phyloP scores from a whole-genome alignment of 1,140 invertebrate genomes.

The Drosophila prosaltans region DNA sequence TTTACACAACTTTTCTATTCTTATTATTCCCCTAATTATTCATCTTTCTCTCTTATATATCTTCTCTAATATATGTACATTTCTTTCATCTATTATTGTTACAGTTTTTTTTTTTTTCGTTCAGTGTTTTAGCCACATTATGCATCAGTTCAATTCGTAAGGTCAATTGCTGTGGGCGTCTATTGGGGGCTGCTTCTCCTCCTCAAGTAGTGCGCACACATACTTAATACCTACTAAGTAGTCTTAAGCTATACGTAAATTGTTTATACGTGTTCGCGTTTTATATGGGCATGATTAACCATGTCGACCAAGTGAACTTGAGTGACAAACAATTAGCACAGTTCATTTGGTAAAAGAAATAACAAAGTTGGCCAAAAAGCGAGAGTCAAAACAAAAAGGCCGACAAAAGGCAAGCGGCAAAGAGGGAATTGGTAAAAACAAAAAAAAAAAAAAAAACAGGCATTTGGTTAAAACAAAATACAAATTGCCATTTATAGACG shows the following conservation, averaged over 20 bases:
- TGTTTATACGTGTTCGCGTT: slow-evolving; percentile 64
- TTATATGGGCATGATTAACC: slow-evolving; percentile 61
- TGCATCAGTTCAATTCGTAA: slow-evolving; percentile 42
- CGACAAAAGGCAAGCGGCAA: background rate
- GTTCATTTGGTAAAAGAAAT: slow-evolving; percentile 45
- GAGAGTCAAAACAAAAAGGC: slow-evolving; percentile 6
- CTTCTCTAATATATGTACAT: too few species aligned
- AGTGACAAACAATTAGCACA: slow-evolving; percentile 74
- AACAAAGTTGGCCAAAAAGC: slow-evolving; percentile 9
- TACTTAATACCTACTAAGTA: slow-evolving; percentile 46
- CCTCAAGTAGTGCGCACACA: slow-evolving; percentile 26
- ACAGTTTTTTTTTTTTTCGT: slow-evolving; percentile 21
- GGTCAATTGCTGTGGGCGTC: slow-evolving; percentile 65
- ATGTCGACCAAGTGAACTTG: slow-evolving; percentile 55
- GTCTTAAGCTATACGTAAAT: slow-evolving; percentile 50
- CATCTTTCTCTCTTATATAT: too few species aligned
- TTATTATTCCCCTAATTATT: too few species aligned
- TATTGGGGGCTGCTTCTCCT: slow-evolving; percentile 33
- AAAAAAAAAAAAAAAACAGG: slow-evolving; percentile 13
- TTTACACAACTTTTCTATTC: too few species aligned
- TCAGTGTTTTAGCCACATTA: slow-evolving; percentile 21
- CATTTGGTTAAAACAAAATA: slow-evolving; percentile 42
- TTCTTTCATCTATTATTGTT: background rate
- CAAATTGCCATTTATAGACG: slow-evolving; percentile 50
- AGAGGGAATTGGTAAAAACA: slow-evolving; percentile 20